Evolutionary conservation across 2,797 vertebrate genomes (phyloP).

Genomic region (Botia kubotai): DNA sequence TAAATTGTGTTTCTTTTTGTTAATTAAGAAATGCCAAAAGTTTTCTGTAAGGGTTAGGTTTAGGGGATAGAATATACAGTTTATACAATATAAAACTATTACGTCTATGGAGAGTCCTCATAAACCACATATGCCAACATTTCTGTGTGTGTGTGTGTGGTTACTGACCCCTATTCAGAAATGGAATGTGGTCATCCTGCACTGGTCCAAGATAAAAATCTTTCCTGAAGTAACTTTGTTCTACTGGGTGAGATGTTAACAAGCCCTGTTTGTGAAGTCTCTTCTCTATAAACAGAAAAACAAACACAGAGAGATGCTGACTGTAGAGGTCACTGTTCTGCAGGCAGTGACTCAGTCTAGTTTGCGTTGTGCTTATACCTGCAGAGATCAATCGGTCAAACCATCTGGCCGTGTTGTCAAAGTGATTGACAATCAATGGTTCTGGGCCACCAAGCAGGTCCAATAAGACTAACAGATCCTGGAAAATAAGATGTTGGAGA

Average conservation of each 20-base stretch:
- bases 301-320: background rate
- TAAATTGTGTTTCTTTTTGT: too few species aligned
- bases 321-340: background rate
- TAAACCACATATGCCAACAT: too few species aligned
- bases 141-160: background rate
- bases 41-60: too few species aligned
- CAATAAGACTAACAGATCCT: conserved; percentile 90
- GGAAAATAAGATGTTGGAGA: background rate
- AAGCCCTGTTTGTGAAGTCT: conserved; percentile 84
- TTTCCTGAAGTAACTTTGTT: conserved; percentile 85
- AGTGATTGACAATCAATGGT: conserved; percentile 88
- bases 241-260: conserved; percentile 79
- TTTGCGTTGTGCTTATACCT: conserved; percentile 69
- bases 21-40: too few species aligned
- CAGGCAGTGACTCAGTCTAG: too few species aligned
- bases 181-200: conserved; percentile 91
- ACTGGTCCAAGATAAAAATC: conserved; percentile 81
- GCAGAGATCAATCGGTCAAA: conserved; percentile 86
- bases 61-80: too few species aligned
- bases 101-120: too few species aligned
- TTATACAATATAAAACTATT: too few species aligned
- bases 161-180: conserved; percentile 83
- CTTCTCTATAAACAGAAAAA: conserved; percentile 76
- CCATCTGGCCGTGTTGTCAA: conserved; percentile 85
- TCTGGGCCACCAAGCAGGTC: conserved; percentile 86